Percentiles rank a stretch among this genome's conserved stretches.
Conservation (phyloP, 2,797 vertebrate species). For the Phoxinus dragarum region DNA sequence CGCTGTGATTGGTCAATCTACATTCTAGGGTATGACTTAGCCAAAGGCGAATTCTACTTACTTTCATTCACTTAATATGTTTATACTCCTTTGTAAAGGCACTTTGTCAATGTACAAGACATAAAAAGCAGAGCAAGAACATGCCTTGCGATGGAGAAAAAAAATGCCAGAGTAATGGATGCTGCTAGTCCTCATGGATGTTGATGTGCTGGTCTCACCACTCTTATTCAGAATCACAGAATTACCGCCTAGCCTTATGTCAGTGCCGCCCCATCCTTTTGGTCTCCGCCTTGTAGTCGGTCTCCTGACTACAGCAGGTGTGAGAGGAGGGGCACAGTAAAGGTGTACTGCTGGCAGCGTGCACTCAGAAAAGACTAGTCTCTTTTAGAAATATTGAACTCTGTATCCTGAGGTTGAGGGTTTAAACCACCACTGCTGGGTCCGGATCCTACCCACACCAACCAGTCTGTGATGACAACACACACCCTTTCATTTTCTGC, state of each 20-base stretch:
- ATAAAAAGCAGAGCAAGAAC: background rate
- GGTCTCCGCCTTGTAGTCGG: background rate
- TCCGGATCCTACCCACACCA: background rate
- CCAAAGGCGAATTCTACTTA: background rate
- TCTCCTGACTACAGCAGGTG: constrained; percentile 19
- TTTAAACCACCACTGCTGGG: background rate
- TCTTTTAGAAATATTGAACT: background rate
- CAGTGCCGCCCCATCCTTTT: constrained; percentile 4
- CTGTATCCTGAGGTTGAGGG: background rate
- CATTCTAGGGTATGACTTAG: no score
- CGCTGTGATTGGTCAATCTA: no score
- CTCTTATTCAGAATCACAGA: constrained; percentile 15
- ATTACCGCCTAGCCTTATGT: constrained; percentile 24
- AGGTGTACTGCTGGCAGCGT: background rate
- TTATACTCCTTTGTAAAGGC: background rate
- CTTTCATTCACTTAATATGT: background rate
- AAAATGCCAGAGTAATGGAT: constrained; percentile 8
- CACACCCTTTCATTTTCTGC: background rate
- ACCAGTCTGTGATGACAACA: background rate
- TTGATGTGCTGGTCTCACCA: constrained; percentile 27
- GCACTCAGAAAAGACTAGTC: background rate
- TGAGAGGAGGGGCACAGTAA: constrained; percentile 16
- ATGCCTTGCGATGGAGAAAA: background rate
- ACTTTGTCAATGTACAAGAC: background rate
- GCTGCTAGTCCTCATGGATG: constrained; percentile 10